These are phyloP conservation scores for Palaemon carinicauda DNA, from an alignment of 1,140 invertebrate species.

Conservation along the genomic window DNA sequence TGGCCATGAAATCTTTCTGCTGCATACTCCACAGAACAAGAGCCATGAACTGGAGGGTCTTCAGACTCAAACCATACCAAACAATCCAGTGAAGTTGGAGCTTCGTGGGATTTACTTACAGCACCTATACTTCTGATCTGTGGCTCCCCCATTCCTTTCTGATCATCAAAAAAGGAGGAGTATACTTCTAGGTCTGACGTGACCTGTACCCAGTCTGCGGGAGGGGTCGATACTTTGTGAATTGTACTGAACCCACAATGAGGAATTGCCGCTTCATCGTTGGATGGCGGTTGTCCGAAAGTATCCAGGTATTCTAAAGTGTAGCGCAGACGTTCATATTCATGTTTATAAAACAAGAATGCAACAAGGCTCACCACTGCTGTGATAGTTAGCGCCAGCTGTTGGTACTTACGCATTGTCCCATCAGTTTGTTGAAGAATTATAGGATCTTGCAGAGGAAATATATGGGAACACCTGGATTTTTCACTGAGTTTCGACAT, in stretches of 20 bases:
- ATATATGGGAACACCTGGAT: background rate
- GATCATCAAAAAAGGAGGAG: constrained; percentile 53
- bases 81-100: constrained; percentile 20
- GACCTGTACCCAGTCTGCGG: constrained; percentile 47
- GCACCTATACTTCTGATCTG: constrained; percentile 43
- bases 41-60: constrained; percentile 18
- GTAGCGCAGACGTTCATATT: constrained; percentile 57
- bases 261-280: background rate
- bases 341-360: constrained; percentile 59
- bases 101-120: constrained; percentile 23
- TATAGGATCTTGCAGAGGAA: constrained; percentile 15
- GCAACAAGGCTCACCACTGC: constrained; percentile 54
- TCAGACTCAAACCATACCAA: constrained; percentile 51
- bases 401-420: constrained; percentile 58
- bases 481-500: constrained; percentile 34
- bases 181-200: constrained; percentile 53
- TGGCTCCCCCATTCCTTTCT: constrained; percentile 43
- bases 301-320: constrained; percentile 58
- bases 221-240: constrained; percentile 31
- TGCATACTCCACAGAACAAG: constrained; percentile 47
- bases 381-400: constrained; percentile 53
- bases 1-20: constrained; percentile 33
- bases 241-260: constrained; percentile 42
- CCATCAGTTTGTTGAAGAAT: background rate
- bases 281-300: constrained; percentile 43